Evolutionary conservation across 2,888 invertebrate genomes (phyloP).

Genomic region (Actias luna): DNA sequence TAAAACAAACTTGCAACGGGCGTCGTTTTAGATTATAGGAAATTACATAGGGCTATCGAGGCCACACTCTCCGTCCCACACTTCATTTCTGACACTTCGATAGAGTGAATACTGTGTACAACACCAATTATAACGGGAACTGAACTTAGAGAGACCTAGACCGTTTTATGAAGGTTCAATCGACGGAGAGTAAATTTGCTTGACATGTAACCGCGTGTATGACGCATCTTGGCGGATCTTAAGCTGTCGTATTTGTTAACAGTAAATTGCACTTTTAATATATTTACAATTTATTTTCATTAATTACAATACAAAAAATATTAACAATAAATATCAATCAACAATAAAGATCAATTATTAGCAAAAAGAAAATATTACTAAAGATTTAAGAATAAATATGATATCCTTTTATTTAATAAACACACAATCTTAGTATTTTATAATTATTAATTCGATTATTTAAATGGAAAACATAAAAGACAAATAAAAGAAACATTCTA

Average conservation of each 20-base stretch:
- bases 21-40: slow-evolving; percentile 49
- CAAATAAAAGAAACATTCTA: too few species aligned
- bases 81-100: slow-evolving; percentile 65
- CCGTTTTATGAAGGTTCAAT: slow-evolving; percentile 42
- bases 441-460: too few species aligned
- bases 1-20: slow-evolving; percentile 54
- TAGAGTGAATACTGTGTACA: slow-evolving; percentile 45
- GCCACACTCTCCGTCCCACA: slow-evolving; percentile 43
- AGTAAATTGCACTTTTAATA: background rate
- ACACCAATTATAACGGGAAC: slow-evolving; percentile 73
- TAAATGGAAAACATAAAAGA: too few species aligned
- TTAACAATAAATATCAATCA: too few species aligned
- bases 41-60: slow-evolving; percentile 63
- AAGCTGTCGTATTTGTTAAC: background rate
- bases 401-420: too few species aligned
- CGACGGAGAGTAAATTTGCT: slow-evolving; percentile 62
- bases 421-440: too few species aligned
- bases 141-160: slow-evolving; percentile 43
- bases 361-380: too few species aligned
- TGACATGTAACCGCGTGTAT: slow-evolving; percentile 55
- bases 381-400: too few species aligned
- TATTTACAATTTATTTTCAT: too few species aligned
- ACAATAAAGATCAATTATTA: too few species aligned
- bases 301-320: too few species aligned
- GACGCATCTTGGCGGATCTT: background rate